A percentile compares a stretch with the other conserved stretches of the same genome.
These are phyloP conservation scores for Chesias legatella DNA, from an alignment of 2,888 invertebrate species.

Conservation along the genomic window DNA sequence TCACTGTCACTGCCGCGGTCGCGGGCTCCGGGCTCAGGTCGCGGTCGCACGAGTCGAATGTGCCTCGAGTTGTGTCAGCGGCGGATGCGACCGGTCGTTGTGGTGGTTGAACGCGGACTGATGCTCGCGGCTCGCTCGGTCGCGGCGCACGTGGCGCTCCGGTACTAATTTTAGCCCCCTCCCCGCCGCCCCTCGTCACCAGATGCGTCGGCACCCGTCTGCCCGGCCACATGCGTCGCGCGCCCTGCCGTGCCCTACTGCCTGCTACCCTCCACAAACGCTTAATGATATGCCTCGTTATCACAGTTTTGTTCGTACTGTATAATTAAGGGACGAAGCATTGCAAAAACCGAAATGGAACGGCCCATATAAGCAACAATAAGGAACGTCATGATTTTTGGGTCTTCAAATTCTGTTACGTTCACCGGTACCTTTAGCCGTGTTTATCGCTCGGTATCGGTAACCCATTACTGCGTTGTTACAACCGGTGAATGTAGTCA, in stretches of 20 bases:
- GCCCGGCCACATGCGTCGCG: conserved; percentile 73
- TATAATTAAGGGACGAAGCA: conserved; percentile 10
- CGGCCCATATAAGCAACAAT: background rate
- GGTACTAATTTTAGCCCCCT: conserved; percentile 81
- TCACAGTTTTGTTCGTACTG: conserved; percentile 47
- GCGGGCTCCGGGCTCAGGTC: conserved; percentile 44
- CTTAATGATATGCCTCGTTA: conserved; percentile 75
- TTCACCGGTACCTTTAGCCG: conserved; percentile 10
- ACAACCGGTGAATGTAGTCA: conserved; percentile 17
- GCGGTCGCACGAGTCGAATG: conserved; percentile 45
- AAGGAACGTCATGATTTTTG: background rate
- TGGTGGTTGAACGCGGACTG: conserved; percentile 72
- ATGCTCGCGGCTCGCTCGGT: conserved; percentile 49
- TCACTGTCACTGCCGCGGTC: conserved; percentile 68
- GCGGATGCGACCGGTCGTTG: conserved; percentile 50
- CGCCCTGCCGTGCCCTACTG: conserved; percentile 65
- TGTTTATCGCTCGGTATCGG: conserved; percentile 20
- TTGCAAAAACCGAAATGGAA: conserved; percentile 2
- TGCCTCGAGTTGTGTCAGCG: conserved; percentile 39
- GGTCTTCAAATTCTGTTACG: conserved; percentile 14
- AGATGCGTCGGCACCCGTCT: conserved; percentile 64
- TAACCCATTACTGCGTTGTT: conserved; percentile 23
- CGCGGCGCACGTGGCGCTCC: conserved; percentile 76
- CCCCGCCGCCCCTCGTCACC: conserved; percentile 76
- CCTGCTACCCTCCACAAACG: conserved; percentile 61